Percentiles rank a stretch among this genome's conserved stretches.
These are phyloP conservation scores for Poeciliopsis gracilis DNA, from an alignment of 2,797 vertebrate species.

Conservation along the genomic window DNA sequence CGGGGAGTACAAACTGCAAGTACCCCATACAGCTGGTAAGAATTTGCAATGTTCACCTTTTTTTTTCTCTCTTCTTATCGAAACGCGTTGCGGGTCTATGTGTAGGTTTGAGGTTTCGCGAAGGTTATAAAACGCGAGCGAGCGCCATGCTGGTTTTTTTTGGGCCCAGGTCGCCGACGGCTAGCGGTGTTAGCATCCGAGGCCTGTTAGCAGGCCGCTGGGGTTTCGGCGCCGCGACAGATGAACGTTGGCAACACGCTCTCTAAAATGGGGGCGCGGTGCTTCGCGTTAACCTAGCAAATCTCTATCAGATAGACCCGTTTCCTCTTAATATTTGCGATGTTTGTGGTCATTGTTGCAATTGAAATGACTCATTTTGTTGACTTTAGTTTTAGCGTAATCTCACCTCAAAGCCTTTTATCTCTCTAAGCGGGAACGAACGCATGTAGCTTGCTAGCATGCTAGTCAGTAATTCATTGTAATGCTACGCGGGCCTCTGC, in stretches of 20 bases:
- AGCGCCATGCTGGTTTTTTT: constrained; percentile 28
- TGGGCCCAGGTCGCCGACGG: constrained; percentile 42
- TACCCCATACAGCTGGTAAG: constrained; percentile 62
- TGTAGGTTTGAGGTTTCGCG: not conserved
- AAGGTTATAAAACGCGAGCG: not conserved
- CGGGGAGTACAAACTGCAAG: constrained; percentile 30
- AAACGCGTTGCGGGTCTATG: rapidly evolving
- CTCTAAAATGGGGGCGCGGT: constrained; percentile 59
- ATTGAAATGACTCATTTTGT: rapidly evolving
- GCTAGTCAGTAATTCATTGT: constrained; percentile 28
- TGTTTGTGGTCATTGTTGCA: too few relatives aligned
- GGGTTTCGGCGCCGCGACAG: constrained; percentile 51
- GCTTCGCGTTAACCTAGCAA: constrained; percentile 34
- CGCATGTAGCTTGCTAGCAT: constrained; percentile 16
- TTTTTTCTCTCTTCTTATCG: too few relatives aligned
- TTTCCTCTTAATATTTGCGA: rapidly evolving
- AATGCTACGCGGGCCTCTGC: constrained; percentile 45
- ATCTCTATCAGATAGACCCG: not conserved
- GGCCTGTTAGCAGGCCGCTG: constrained; percentile 66
- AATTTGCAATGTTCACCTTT: too few relatives aligned
- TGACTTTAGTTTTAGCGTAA: rapidly evolving
- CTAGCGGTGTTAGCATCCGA: constrained; percentile 33
- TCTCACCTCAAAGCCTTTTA: rapidly evolving
- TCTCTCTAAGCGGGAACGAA: not conserved
- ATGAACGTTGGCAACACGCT: constrained; percentile 16